A percentile compares a stretch with the other conserved stretches of the same genome.
Conservation (phyloP, 2,888 invertebrate genomes). For the Artemia sinica region DNA sequence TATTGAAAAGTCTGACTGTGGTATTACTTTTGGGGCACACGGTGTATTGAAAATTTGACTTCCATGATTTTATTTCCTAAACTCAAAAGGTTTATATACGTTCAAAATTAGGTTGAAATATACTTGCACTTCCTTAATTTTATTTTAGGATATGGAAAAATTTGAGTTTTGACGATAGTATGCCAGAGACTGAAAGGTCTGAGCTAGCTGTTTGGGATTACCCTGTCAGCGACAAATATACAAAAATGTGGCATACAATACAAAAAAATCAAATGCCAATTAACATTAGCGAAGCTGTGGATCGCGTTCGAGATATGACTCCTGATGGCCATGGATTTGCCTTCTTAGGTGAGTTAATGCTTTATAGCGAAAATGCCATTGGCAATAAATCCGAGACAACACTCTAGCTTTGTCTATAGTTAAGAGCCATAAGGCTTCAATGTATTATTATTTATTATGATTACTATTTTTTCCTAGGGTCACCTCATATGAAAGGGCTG, state of each 20-base stretch:
- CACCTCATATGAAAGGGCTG: no score
- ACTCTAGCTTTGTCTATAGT: no score
- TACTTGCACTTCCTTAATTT: slow-evolving; percentile 6
- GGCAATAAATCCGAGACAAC: no score
- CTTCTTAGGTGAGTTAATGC: slow-evolving; percentile 45
- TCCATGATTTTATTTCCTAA: slow-evolving; percentile 9
- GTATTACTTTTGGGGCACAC: no score
- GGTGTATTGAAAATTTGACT: no score
- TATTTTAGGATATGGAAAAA: slow-evolving; percentile 80
- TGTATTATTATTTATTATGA: no score
- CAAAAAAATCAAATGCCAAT: slow-evolving; percentile 61
- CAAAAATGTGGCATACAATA: slow-evolving; percentile 98
- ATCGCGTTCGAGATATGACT: slow-evolving; percentile 44
- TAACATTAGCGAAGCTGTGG: slow-evolving; percentile 57
- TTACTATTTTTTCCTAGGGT: no score
- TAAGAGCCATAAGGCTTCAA: no score
- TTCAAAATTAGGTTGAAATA: background rate
- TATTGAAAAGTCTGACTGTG: no score
- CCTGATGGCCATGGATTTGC: slow-evolving; percentile 68
- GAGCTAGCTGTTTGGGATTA: slow-evolving; percentile 97
- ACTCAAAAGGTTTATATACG: background rate
- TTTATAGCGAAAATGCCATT: no score
- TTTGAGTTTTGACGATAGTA: slow-evolving; percentile 83
- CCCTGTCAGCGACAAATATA: slow-evolving; percentile 93
- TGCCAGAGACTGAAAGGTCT: slow-evolving; percentile 71